phyloP scores from a whole-genome alignment of 2,888 invertebrate species.

The Brachyptera risi region DNA sequence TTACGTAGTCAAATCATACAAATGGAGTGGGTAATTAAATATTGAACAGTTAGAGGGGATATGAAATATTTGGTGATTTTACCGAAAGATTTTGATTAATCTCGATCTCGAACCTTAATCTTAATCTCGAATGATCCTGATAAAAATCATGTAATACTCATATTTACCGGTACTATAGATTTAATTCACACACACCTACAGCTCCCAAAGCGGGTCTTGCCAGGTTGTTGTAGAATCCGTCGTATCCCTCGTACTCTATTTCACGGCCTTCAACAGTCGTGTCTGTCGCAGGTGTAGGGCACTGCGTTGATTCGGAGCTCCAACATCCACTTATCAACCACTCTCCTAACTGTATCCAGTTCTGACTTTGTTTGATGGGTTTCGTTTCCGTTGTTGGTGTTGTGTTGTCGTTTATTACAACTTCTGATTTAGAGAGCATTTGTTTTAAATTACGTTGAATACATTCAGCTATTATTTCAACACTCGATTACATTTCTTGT shows the following conservation, averaged over 20 bases:
- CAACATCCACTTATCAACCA: slow-evolving; percentile 25
- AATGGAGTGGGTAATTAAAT: no score
- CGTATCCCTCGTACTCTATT: slow-evolving; percentile 44
- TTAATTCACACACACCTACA: slow-evolving; percentile 36
- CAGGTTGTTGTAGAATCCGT: slow-evolving; percentile 47
- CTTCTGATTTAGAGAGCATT: no score
- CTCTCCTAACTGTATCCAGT: no score
- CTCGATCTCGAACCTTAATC: background rate
- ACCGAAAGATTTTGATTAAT: background rate
- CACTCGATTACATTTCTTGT: no score
- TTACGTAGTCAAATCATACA: no score
- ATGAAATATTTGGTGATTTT: background rate
- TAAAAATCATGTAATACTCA: background rate
- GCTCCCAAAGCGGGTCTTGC: slow-evolving; percentile 44
- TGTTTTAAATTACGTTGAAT: no score
- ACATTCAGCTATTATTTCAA: no score
- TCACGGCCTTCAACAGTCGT: background rate
- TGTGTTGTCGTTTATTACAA: no score
- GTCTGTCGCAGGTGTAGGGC: no score
- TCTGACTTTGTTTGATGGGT: no score
- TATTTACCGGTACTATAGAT: background rate
- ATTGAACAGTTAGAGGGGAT: no score
- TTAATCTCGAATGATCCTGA: background rate
- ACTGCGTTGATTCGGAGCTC: background rate
- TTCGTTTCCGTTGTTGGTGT: no score